Base-by-base conservation (phyloP, 35 echinoderm and acorn worm species). In the Apostichopus japonicus region DNA sequence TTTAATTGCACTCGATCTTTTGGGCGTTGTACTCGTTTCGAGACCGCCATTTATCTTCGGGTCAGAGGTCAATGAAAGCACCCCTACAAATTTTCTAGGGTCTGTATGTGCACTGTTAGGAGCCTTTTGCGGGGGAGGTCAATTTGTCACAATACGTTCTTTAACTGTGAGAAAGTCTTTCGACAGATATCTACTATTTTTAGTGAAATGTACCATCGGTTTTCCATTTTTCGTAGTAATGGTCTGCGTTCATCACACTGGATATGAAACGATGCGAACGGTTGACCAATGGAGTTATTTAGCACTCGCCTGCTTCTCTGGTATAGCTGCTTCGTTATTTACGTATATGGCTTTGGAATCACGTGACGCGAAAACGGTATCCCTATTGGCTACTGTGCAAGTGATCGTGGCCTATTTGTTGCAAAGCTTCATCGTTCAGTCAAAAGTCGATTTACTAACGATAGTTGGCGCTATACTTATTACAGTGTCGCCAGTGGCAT, bases 321-420 rank as follows among this genome's bases (percentile, higher is more conserved):
- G 81, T 1, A n/a, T 84, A 23, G 15, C 17, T 23, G 81, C 81
- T 51, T 84, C 81, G 4, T 51, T 84, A 51, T 8, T 54, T 6
- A 84, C 81, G 1, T 84, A 84, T 57, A 11, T 58, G 19, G 81
- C 81, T 53, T 23, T 84, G 17, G 21, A 84, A 23, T 84, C 81
- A 22, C 81, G 81, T 84, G 81, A 84, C 54, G 81, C 81, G 6
- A 84, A 84, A 13, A 84, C 81, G n/a, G 81, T 84, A 23, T n/a
- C 81, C 53, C 56, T 84, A 16, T 21, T 84, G 21, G 81, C 81
- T 1, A 84, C 81, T n/a, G 54, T 84, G 19, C 81, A 84, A 58
- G 81, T 84, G 14, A 21, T 84, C 33, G 79, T 33, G 9, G 79
- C 79, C 19, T 83, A 55, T 14, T 10, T 55, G 5, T 14, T 83